Conservation (phyloP, 2,113 vertebrate genomes). For the Oncorhynchus keta region DNA sequence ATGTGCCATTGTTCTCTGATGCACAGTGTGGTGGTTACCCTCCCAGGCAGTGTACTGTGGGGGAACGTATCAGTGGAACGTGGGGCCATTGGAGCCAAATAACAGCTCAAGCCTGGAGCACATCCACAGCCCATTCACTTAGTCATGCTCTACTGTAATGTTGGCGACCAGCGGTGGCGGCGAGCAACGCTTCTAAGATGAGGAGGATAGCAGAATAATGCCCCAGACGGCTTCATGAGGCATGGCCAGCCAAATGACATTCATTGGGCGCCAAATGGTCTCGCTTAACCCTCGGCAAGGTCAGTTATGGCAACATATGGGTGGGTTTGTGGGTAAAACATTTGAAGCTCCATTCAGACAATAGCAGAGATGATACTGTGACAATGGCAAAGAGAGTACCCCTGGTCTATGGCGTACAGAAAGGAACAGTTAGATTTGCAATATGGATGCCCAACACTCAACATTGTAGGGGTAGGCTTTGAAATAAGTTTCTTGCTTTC, state of each 20-base stretch:
- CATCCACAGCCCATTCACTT: constrained; percentile 58
- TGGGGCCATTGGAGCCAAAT: constrained; percentile 41
- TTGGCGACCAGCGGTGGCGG: constrained; percentile 52
- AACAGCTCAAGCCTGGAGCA: constrained; percentile 30
- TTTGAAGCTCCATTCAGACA: constrained; percentile 39
- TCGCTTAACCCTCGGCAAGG: constrained; percentile 61
- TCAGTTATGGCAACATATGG: constrained; percentile 53
- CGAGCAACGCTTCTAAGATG: constrained; percentile 50
- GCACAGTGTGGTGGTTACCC: constrained; percentile 11
- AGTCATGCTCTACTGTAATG: constrained; percentile 70
- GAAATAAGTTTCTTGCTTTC: not conserved
- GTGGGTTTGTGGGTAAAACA: constrained; percentile 28
- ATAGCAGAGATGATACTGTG: not conserved
- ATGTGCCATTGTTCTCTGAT: not conserved
- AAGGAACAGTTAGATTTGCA: too few species aligned
- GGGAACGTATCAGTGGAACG: constrained; percentile 31
- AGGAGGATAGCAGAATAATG: constrained; percentile 49
- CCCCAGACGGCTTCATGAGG: constrained; percentile 67
- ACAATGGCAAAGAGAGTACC: constrained; percentile 20
- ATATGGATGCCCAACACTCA: too few species aligned
- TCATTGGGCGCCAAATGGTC: constrained; percentile 66
- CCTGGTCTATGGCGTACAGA: too few species aligned
- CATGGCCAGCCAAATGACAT: constrained; percentile 67
- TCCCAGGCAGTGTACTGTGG: constrained; percentile 1
- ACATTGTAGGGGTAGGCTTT: too few species aligned